These are phyloP conservation scores for Rugalucina vietnamica DNA, from an alignment of 2,888 invertebrate genomes.

Conservation along the genomic window DNA sequence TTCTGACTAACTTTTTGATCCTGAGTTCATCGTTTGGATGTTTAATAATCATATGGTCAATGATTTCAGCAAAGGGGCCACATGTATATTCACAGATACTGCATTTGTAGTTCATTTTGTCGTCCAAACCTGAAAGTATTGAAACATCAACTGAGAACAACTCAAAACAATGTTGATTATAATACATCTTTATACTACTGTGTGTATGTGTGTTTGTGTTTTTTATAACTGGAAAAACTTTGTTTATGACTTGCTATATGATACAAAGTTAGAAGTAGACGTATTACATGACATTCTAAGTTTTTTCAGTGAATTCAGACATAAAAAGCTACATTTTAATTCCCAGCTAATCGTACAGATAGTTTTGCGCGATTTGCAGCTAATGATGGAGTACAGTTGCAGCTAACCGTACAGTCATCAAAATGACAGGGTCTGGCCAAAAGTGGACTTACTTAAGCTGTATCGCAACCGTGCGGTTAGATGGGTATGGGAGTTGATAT, in stretches of 20 bases:
- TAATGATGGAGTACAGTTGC: not conserved
- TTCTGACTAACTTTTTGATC: not conserved
- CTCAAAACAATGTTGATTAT: not conserved
- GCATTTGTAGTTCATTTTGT: not conserved
- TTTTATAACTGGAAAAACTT: not conserved
- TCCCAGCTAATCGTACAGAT: not conserved
- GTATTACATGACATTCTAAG: not conserved
- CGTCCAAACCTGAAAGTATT: not conserved
- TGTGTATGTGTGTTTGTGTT: not conserved
- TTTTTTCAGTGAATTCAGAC: not conserved
- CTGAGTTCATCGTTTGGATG: not conserved
- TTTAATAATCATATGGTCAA: not conserved
- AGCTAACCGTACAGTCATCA: not conserved
- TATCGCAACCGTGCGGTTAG: not conserved
- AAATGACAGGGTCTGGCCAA: not conserved
- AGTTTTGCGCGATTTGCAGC: not conserved
- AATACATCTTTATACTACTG: no score
- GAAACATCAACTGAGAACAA: not conserved
- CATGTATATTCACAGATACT: not conserved
- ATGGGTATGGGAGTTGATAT: not conserved
- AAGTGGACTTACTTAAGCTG: not conserved
- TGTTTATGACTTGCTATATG: not conserved
- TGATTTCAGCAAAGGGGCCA: not conserved
- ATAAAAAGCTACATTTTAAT: no score
- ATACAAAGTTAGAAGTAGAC: not conserved